Percentiles rank a stretch among this genome's conserved stretches.
phyloP scores from a whole-genome alignment of 2,797 vertebrate genomes.

The Gallinago solitaria region DNA sequence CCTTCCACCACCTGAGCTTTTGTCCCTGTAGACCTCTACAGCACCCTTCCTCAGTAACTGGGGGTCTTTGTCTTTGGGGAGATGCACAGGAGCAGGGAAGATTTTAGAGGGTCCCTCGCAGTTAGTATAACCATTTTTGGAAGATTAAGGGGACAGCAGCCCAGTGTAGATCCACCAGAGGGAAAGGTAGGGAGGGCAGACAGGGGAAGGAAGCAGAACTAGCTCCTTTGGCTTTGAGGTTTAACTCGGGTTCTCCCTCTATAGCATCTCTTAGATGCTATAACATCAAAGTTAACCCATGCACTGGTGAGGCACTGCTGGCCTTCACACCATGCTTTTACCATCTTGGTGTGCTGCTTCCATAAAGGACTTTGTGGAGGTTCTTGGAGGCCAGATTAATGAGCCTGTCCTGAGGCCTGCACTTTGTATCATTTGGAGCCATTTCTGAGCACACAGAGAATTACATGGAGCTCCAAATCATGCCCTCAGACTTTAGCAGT shows the following conservation, averaged over 20 bases:
- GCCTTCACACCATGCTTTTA: neutral
- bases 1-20: neutral
- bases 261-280: neutral
- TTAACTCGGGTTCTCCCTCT: neutral
- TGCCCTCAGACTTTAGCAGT: neutral
- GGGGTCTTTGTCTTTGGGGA: neutral
- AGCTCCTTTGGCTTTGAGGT: neutral
- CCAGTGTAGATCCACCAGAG: neutral
- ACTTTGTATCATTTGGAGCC: neutral
- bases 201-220: neutral
- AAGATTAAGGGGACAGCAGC: neutral
- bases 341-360: neutral
- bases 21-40: neutral
- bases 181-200: neutral
- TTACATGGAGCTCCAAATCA: neutral
- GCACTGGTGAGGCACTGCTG: neutral
- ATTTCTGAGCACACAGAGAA: neutral
- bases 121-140: neutral
- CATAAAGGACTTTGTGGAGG: fast-evolving
- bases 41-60: fast-evolving
- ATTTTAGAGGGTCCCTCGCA: neutral
- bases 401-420: neutral
- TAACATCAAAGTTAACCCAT: neutral
- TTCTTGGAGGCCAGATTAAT: neutral
- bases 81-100: neutral